phyloP scores from a whole-genome alignment of 2,797 vertebrate genomes.

The Notamacropus eugenii region DNA sequence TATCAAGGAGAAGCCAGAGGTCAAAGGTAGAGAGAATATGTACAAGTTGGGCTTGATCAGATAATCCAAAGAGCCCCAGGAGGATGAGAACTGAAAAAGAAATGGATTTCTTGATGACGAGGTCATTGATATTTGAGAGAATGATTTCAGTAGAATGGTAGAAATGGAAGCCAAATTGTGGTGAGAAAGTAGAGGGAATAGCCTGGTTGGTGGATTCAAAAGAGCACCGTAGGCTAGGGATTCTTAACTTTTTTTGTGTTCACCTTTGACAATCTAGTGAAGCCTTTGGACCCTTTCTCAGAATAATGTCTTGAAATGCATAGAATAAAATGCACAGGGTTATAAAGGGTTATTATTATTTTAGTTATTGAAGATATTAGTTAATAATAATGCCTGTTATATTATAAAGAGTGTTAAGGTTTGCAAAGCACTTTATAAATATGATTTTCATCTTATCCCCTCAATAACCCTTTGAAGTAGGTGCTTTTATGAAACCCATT shows the following conservation, averaged over 20 bases:
- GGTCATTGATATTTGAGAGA: neutral
- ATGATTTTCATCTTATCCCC: neutral
- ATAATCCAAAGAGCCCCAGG: neutral
- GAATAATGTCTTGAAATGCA: neutral
- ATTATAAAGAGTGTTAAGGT: neutral
- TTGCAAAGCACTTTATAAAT: neutral
- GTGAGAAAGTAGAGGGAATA: neutral
- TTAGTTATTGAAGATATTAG: neutral
- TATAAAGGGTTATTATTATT: neutral
- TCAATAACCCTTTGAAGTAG: neutral
- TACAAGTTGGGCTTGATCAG: neutral
- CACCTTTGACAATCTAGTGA: neutral
- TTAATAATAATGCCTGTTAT: neutral
- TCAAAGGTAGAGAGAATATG: neutral
- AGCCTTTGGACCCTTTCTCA: neutral
- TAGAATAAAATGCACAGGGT: neutral
- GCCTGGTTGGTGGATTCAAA: neutral
- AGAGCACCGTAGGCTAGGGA: neutral
- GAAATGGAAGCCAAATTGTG: neutral
- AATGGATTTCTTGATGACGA: neutral
- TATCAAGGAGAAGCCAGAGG: neutral
- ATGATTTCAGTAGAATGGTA: neutral
- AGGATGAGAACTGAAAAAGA: neutral
- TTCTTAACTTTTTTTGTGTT: neutral
- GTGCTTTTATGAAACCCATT: neutral